A percentile compares a stretch with the other conserved stretches of the same genome.
Conservation (phyloP, 2,888 invertebrate genomes). For the Mimachlamys varia region DNA sequence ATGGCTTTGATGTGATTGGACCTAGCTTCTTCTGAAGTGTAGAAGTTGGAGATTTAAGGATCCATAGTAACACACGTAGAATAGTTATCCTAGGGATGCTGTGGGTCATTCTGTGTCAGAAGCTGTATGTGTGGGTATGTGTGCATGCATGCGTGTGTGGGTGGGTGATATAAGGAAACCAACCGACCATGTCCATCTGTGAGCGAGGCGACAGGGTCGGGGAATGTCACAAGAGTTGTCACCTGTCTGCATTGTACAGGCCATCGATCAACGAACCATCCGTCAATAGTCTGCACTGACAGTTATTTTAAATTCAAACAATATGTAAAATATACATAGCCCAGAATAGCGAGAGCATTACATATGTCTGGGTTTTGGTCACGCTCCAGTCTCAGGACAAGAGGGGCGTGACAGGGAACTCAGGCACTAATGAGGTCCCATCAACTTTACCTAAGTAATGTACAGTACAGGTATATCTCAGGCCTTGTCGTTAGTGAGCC, state of each 20-base stretch:
- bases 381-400: background rate
- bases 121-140: background rate
- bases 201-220: background rate
- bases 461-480: background rate
- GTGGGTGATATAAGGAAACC: background rate
- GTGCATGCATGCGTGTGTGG: background rate
- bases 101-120: background rate
- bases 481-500: no score
- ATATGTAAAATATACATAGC: constrained; percentile 13
- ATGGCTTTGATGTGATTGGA: no score
- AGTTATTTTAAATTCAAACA: constrained; percentile 34
- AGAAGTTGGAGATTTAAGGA: background rate
- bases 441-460: background rate
- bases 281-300: constrained; percentile 2
- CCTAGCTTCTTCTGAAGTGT: no score
- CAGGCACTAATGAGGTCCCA: background rate
- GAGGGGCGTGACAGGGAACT: constrained; percentile 8
- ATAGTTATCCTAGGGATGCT: no score
- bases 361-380: background rate
- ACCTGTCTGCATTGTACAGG: background rate
- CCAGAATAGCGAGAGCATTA: background rate
- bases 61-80: background rate
- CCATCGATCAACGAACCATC: constrained; percentile 8
- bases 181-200: background rate
- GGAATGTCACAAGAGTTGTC: background rate